These are phyloP conservation scores for Drosophila diplacantha DNA, from an alignment of 2,888 invertebrate species.

Conservation along the genomic window DNA sequence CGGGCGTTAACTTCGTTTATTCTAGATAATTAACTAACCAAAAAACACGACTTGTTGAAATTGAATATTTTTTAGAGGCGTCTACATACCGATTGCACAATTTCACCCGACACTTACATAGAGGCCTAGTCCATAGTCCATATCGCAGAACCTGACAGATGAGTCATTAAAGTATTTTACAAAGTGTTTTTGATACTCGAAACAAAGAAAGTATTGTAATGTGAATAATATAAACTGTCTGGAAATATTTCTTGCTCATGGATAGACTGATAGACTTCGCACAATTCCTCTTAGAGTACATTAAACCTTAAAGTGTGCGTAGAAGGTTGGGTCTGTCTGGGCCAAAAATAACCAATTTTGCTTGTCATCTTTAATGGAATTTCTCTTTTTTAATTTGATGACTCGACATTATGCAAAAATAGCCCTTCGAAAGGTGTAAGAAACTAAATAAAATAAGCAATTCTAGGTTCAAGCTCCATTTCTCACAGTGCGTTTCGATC, in stretches of 20 bases:
- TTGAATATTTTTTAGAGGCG: slow-evolving; percentile 12
- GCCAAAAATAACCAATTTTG: not conserved
- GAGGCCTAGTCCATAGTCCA: slow-evolving; percentile 7
- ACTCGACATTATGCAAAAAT: slow-evolving; percentile 29
- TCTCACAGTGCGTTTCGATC: not conserved
- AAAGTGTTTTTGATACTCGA: not conserved
- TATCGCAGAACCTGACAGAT: slow-evolving; percentile 4
- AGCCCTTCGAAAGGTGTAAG: not conserved
- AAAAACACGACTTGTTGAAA: slow-evolving; percentile 11
- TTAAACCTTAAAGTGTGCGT: slow-evolving; percentile 8
- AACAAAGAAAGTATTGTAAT: slow-evolving; percentile 37
- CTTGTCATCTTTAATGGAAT: slow-evolving; percentile 11
- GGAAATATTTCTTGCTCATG: slow-evolving; percentile 4
- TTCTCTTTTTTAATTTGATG: slow-evolving; percentile 16
- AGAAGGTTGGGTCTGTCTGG: slow-evolving; percentile 6
- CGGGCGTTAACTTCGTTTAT: slow-evolving; percentile 27
- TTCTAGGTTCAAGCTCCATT: slow-evolving; percentile 1
- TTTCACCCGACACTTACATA: slow-evolving; percentile 9
- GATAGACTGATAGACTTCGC: slow-evolving; percentile 1
- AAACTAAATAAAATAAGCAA: not conserved
- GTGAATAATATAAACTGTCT: not conserved
- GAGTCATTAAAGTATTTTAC: slow-evolving; percentile 17
- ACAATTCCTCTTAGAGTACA: slow-evolving; percentile 3
- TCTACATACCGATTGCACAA: slow-evolving; percentile 6
- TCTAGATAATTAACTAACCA: slow-evolving; percentile 15